Evolutionary conservation across 2,797 vertebrate genomes (phyloP).

Genomic region (Tragelaphus oryx): DNA sequence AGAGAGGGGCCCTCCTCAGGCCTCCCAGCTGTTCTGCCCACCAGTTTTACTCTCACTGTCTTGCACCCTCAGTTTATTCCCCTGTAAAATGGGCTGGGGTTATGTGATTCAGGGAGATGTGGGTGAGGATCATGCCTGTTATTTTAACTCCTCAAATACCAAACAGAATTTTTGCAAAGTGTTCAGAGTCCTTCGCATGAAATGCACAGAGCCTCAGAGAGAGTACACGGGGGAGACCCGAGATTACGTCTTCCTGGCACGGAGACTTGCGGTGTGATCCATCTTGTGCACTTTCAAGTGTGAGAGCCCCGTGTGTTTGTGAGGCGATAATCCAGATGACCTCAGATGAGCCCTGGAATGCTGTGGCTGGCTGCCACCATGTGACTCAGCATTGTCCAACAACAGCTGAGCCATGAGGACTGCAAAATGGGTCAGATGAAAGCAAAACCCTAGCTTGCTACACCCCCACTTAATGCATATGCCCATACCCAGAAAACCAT

Average conservation of each 20-base stretch:
- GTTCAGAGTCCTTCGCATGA: background rate
- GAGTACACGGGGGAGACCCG: background rate
- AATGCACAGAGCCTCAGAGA: background rate
- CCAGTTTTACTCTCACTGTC: background rate
- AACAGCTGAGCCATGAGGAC: background rate
- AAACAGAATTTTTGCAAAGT: background rate
- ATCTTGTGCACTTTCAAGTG: background rate
- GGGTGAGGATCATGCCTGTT: background rate
- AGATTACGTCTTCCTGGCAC: background rate
- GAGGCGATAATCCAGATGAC: background rate
- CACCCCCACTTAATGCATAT: background rate
- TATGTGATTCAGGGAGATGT: background rate
- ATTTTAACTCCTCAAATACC: background rate
- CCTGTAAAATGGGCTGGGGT: background rate
- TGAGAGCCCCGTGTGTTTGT: background rate
- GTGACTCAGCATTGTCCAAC: background rate
- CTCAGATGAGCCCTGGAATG: background rate
- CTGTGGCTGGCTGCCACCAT: background rate
- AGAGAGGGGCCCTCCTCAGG: fast-evolving
- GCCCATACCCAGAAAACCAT: background rate
- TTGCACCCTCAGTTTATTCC: background rate
- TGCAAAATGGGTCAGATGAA: conserved; percentile 18
- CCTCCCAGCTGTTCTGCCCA: background rate
- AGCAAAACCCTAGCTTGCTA: background rate
- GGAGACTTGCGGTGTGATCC: background rate